Evolutionary conservation across 2,888 invertebrate species (phyloP).

Genomic region (Cerceris ruficornis): DNA sequence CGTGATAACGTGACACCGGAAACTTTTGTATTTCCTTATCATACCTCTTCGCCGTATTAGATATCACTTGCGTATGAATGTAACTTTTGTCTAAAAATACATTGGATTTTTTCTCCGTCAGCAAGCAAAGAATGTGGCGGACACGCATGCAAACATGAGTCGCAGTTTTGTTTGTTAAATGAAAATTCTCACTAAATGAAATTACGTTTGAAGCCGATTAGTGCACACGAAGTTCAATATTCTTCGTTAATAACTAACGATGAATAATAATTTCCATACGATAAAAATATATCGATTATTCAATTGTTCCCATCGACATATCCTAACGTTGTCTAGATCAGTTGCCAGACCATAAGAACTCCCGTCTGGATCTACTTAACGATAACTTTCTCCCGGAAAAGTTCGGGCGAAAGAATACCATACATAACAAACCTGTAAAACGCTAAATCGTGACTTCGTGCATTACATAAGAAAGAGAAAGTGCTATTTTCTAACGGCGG

Average conservation of each 20-base stretch:
- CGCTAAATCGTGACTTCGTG: conserved; percentile 27
- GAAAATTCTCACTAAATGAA: neutral
- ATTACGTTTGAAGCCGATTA: neutral
- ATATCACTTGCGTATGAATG: neutral
- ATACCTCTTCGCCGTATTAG: neutral
- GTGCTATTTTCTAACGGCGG: conserved; percentile 38
- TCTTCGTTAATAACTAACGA: neutral
- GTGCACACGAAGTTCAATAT: neutral
- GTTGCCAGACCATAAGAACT: neutral
- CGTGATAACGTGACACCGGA: neutral
- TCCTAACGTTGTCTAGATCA: neutral
- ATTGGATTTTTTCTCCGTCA: conserved; percentile 8
- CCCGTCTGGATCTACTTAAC: neutral
- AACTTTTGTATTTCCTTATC: neutral
- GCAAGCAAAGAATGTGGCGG: conserved; percentile 5
- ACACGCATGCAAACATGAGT: conserved; percentile 35
- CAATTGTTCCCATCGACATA: neutral
- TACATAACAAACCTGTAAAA: conserved; percentile 41
- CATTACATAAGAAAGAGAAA: conserved; percentile 57
- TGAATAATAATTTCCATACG: neutral
- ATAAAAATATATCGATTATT: neutral
- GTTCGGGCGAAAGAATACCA: conserved; percentile 21
- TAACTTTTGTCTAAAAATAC: conserved; percentile 28
- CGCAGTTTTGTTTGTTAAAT: neutral
- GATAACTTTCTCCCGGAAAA: conserved; percentile 59